Conservation (phyloP, 2,888 invertebrate genomes). For the Tetragonisca angustula region DNA sequence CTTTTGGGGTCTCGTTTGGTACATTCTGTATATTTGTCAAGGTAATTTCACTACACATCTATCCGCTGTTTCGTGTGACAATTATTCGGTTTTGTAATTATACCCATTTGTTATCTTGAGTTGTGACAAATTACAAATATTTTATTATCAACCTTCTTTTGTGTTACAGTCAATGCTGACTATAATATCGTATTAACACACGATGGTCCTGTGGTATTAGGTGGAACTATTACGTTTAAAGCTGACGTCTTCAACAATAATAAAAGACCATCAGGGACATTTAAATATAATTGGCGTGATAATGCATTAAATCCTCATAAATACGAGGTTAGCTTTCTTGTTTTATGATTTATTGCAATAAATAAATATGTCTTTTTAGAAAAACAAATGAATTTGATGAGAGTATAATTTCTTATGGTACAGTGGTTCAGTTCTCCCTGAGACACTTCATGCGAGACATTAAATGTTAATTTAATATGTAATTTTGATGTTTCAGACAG, state of each 20-base stretch:
- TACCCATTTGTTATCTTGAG: background rate
- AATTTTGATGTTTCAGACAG: constrained; percentile 47
- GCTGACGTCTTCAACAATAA: constrained; percentile 86
- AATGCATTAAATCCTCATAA: constrained; percentile 85
- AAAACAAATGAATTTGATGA: background rate
- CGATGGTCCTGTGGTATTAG: constrained; percentile 89
- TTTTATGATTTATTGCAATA: background rate
- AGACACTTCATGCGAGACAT: background rate
- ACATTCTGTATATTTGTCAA: constrained; percentile 46
- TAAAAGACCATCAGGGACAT: constrained; percentile 83
- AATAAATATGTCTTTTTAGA: background rate
- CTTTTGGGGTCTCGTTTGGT: constrained; percentile 47
- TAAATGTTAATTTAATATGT: background rate
- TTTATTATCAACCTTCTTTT: constrained; percentile 12
- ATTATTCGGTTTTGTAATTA: constrained; percentile 16
- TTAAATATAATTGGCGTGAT: constrained; percentile 87
- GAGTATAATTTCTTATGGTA: background rate
- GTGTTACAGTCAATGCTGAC: constrained; percentile 50
- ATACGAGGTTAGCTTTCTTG: constrained; percentile 82
- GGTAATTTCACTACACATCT: constrained; percentile 31
- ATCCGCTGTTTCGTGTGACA: background rate
- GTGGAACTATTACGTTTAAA: constrained; percentile 89
- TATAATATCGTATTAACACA: constrained; percentile 85
- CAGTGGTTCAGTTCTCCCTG: too few relatives aligned
- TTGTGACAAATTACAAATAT: background rate